phyloP scores from a whole-genome alignment of 2,888 invertebrate genomes.

The Villa cingulata region DNA sequence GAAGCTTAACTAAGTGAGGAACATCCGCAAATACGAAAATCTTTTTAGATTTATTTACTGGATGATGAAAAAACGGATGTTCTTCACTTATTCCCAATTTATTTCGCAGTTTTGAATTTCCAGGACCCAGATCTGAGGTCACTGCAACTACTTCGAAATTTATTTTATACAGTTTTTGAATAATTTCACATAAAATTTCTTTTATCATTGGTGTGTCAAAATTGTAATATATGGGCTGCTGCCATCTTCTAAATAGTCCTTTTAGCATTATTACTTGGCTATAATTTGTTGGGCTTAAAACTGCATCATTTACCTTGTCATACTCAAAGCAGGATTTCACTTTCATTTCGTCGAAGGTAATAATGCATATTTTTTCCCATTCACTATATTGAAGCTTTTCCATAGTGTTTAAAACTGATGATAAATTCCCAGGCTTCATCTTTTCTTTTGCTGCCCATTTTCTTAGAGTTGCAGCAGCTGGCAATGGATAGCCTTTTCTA shows the following conservation, averaged over 20 bases:
- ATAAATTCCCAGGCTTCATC: conserved; percentile 8
- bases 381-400: conserved; percentile 1
- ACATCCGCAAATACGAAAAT: conserved; percentile 12
- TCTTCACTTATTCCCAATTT: too few relatives aligned
- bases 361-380: conserved; percentile 9
- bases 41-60: neutral
- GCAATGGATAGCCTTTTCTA: conserved; percentile 9
- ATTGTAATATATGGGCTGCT: conserved; percentile 12
- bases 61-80: neutral
- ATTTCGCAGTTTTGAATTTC: neutral
- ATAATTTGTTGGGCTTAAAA: conserved; percentile 3
- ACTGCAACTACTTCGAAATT: neutral
- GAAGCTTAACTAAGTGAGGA: conserved; percentile 10
- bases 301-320: conserved; percentile 1
- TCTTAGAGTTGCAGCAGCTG: conserved; percentile 7
- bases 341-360: conserved; percentile 13
- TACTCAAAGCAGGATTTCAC: conserved; percentile 7
- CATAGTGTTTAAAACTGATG: conserved; percentile 6
- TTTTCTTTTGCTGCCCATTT: conserved; percentile 10
- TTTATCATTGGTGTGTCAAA: conserved; percentile 7
- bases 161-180: neutral
- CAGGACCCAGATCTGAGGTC: neutral
- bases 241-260: conserved; percentile 10
- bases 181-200: conserved; percentile 1
- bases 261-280: conserved; percentile 11